These are phyloP conservation scores for Echeneis naucrates DNA, from an alignment of 2,797 vertebrate genomes.

Conservation along the genomic window DNA sequence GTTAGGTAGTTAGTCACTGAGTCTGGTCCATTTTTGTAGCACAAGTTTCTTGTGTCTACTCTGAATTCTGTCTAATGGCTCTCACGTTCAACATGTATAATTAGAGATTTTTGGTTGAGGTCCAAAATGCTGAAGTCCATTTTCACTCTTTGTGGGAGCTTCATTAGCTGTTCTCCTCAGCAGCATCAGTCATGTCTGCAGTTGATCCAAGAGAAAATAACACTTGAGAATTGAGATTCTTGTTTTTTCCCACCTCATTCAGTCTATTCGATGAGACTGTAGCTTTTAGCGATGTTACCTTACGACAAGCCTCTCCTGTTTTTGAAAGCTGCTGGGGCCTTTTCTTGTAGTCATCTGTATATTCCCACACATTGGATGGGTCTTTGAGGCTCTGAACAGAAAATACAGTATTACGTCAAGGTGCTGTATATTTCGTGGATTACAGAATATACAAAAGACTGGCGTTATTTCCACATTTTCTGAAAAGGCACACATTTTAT, in stretches of 20 bases:
- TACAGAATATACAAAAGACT: conserved; percentile 3
- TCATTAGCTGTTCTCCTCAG: conserved; percentile 20
- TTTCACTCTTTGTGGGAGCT: conserved; percentile 36
- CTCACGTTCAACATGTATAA: conserved; percentile 44
- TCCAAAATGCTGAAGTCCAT: conserved; percentile 45
- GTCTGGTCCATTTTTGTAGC: no score
- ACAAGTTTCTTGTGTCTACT: no score
- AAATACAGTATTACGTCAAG: neutral
- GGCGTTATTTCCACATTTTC: neutral
- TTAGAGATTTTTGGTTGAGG: conserved; percentile 45
- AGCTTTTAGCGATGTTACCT: neutral
- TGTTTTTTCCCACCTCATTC: conserved; percentile 9
- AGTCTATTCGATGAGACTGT: neutral
- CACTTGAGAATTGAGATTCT: neutral
- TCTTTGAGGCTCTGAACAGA: conserved; percentile 5
- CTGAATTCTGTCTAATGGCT: conserved; percentile 36
- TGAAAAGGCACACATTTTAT: neutral
- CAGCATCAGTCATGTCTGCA: conserved; percentile 9
- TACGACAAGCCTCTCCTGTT: neutral
- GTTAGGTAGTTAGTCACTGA: no score
- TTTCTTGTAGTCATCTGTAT: neutral
- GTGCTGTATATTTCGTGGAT: conserved; percentile 8
- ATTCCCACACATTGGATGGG: neutral
- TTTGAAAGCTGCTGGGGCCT: neutral
- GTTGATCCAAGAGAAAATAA: conserved; percentile 19